A percentile compares a stretch with the other conserved stretches of the same genome.
phyloP scores from a whole-genome alignment of 1,140 invertebrate genomes.

The Bombus polaris region DNA sequence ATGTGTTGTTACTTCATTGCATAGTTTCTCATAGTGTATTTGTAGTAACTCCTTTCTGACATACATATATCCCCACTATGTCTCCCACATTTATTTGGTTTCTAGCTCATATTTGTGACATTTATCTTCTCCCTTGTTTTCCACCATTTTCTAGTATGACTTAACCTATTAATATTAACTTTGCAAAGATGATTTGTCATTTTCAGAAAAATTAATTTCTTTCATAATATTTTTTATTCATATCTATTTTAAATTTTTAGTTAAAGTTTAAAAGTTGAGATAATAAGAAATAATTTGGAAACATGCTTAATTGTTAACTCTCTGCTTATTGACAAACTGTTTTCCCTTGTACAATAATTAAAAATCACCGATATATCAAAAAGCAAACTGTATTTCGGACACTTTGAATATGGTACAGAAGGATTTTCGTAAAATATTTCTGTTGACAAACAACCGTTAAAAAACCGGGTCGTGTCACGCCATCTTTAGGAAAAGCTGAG shows the following conservation, averaged over 20 bases:
- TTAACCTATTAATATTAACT: constrained; percentile 48
- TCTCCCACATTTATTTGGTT: background rate
- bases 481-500: constrained; percentile 53
- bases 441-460: constrained; percentile 66
- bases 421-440: constrained; percentile 42
- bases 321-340: background rate
- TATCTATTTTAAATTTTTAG: background rate
- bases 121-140: constrained; percentile 30
- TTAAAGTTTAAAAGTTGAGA: background rate
- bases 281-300: background rate
- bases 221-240: background rate
- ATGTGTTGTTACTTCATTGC: constrained; percentile 26
- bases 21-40: constrained; percentile 32
- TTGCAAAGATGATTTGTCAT: background rate
- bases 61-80: too few species aligned
- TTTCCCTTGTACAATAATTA: background rate
- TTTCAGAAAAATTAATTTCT: background rate
- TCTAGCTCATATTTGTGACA: background rate
- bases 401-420: background rate
- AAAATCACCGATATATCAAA: background rate
- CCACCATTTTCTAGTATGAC: constrained; percentile 53
- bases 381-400: background rate
- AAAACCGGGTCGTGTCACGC: constrained; percentile 52
- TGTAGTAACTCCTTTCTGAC: background rate
- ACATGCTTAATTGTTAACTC: background rate